Conservation (phyloP, 2,888 invertebrate species). For the Melinaea marsaeus region DNA sequence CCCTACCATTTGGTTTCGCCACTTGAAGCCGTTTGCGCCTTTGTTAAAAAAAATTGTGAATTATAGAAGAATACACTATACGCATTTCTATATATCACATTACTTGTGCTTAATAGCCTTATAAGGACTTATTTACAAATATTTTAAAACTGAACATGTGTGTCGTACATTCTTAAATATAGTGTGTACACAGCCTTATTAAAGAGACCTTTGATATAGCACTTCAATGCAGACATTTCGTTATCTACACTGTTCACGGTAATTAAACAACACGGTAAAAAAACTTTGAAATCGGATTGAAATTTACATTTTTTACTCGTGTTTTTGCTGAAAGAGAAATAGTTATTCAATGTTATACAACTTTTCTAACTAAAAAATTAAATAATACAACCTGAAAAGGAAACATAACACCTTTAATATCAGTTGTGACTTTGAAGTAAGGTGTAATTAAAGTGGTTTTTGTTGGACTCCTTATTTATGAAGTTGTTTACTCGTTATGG, state of each 20-base stretch:
- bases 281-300: background rate
- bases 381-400: no score
- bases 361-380: no score
- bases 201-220: background rate
- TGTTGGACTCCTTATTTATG: background rate
- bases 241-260: background rate
- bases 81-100: no score
- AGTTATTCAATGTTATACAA: background rate
- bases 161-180: background rate
- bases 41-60: no score
- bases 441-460: background rate
- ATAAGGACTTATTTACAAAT: no score
- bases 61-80: no score
- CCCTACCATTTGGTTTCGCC: no score
- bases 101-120: no score
- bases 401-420: background rate
- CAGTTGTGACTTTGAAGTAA: background rate
- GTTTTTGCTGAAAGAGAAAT: background rate
- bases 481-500: slow-evolving; percentile 4
- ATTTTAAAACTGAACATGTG: no score
- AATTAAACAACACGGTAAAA: background rate
- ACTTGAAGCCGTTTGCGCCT: no score
- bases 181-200: background rate
- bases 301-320: background rate
- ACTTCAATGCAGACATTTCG: background rate